Base-by-base conservation (phyloP, 2,888 invertebrate species). In the Rotaria magnacalcarata region DNA sequence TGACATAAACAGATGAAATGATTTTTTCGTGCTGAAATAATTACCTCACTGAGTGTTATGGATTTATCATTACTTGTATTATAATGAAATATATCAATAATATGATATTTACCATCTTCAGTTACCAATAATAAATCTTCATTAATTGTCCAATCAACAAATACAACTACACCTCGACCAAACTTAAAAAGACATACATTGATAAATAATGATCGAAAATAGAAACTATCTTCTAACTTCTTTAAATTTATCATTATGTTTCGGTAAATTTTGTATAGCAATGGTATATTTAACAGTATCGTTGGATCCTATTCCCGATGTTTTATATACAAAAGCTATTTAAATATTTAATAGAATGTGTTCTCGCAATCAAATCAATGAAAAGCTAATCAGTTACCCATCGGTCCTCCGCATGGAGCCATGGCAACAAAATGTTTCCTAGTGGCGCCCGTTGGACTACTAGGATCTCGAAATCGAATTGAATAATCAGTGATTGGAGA, bases 31-130 rank as follows among this genome's bases (percentile, higher is more conserved):
- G 34, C 34, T 7, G 11, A 7, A 34, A 34, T 34, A 67, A 4
- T 80, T 47, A 80, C 80, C 47, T 80, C 80, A 80, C 47, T 47
- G 10, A 80, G 47, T 80, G 41, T 41, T 1, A 24, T 80, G n/a
- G 80, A 47, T 24, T 47, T 47, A 47, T 80, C 80, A 47, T 80
- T 43, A n/a, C 19, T 80, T 47, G 43, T 11, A 47, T 80, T 24
- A 80, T 80, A 47, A 80, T 47, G n/a, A 6, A 80, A 80, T 47
- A 80, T 80, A 80, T 80, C 47, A 43, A 80, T 80, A 1, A 80
- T 80, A 80, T 80, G 80, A 80, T 80, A 80, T 80, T 80, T 80
- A 24, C 80, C 80, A 80, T 80, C 80, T 43, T 80, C 80, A 47
- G 80, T 80, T 11, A 80, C 80, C 19, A 80, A 24, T 47, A 80